Percentiles rank a stretch among this genome's conserved stretches.
These are phyloP conservation scores for Colius striatus DNA, from an alignment of 2,113 vertebrate species.

Conservation along the genomic window DNA sequence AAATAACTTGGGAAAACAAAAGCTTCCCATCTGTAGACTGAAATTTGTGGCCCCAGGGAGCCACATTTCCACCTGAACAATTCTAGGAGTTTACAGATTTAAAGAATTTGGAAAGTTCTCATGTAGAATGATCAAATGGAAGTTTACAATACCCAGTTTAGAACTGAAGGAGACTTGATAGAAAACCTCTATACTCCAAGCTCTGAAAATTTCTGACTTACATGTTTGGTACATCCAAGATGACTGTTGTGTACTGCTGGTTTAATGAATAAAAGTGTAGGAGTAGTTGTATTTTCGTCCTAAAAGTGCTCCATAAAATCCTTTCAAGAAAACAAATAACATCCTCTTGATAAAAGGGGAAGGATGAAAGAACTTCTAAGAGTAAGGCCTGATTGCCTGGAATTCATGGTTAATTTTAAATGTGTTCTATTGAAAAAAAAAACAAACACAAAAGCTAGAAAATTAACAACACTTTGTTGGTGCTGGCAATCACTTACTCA, in stretches of 20 bases:
- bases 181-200: not conserved
- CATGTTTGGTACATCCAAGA: not conserved
- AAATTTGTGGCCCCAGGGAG: conserved; percentile 12
- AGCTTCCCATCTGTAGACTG: conserved; percentile 45
- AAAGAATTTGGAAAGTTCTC: not conserved
- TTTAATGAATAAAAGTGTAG: not conserved
- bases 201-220: not conserved
- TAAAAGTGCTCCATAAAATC: not conserved
- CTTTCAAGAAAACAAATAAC: not conserved
- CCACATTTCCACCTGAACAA: not conserved
- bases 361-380: not conserved
- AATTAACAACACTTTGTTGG: not conserved
- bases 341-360: not conserved
- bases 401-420: not conserved
- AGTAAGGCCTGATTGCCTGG: not conserved
- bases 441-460: not conserved
- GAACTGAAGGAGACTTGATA: not conserved
- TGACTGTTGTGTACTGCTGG: not conserved
- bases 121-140: not conserved
- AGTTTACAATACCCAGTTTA: not conserved
- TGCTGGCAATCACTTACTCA: not conserved
- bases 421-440: not conserved
- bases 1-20: conserved; percentile 30
- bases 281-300: not conserved
- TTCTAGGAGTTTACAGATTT: conserved; percentile 18